Conservation (phyloP, 2,797 vertebrate species). For the Oceanodroma leucorhoa region DNA sequence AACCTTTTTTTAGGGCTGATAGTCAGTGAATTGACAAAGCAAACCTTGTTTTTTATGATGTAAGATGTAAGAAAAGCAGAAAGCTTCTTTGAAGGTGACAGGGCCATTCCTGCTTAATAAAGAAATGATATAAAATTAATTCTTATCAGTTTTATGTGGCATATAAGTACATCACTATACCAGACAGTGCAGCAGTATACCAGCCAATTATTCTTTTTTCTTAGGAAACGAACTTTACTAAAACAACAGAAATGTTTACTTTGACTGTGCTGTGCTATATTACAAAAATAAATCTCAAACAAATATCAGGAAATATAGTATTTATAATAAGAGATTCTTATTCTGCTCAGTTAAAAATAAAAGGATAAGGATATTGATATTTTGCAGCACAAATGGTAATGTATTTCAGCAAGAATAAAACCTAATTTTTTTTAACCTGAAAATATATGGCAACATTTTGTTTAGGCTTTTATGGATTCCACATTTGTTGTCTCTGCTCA, state of each 20-base stretch:
- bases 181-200: neutral
- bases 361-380: neutral
- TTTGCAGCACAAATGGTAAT: neutral
- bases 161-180: neutral
- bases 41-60: neutral
- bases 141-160: neutral
- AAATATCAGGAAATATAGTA: neutral
- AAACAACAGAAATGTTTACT: neutral
- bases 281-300: neutral
- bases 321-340: neutral
- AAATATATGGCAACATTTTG: neutral
- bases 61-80: neutral
- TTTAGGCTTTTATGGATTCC: neutral
- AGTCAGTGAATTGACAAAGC: neutral
- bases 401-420: neutral
- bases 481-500: neutral
- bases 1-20: neutral
- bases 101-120: neutral
- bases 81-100: neutral
- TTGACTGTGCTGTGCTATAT: neutral
- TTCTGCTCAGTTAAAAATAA: neutral
- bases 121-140: neutral
- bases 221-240: neutral
- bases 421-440: neutral
- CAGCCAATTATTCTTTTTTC: neutral